These are phyloP conservation scores for Limnephilus auricula DNA, from an alignment of 2,888 invertebrate genomes.

Conservation along the genomic window DNA sequence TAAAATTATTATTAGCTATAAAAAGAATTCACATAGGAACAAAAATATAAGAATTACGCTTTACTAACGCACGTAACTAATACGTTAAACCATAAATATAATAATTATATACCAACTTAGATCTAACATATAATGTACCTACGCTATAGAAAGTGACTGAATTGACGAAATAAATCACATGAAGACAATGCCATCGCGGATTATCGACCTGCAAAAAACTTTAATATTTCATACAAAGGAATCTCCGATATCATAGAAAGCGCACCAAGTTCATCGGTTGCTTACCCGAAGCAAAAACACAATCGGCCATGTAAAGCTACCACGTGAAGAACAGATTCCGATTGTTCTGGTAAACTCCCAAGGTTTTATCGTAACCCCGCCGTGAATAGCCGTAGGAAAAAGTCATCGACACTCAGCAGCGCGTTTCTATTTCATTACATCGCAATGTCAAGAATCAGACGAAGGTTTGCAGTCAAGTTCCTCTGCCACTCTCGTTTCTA, in stretches of 20 bases:
- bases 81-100: not conserved
- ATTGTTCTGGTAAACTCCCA: slow-evolving; percentile 60
- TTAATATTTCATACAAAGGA: slow-evolving; percentile 36
- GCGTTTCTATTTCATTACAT: slow-evolving; percentile 65
- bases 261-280: slow-evolving; percentile 48
- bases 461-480: slow-evolving; percentile 45
- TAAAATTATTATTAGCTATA: too few relatives aligned
- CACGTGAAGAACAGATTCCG: slow-evolving; percentile 32
- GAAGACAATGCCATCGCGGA: slow-evolving; percentile 48
- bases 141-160: slow-evolving; percentile 37
- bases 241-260: slow-evolving; percentile 51
- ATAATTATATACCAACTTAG: not conserved
- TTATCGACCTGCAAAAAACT: slow-evolving; percentile 47
- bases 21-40: too few relatives aligned
- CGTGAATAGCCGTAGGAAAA: slow-evolving; percentile 14
- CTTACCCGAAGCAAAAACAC: slow-evolving; percentile 38
- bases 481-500: slow-evolving; percentile 53
- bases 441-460: slow-evolving; percentile 63
- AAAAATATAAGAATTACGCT: not conserved
- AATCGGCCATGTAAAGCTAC: slow-evolving; percentile 42
- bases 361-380: slow-evolving; percentile 47
- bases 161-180: slow-evolving; percentile 50
- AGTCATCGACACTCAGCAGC: slow-evolving; percentile 64
- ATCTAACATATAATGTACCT: not conserved
- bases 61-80: not conserved